Evolutionary conservation across 2,113 vertebrate species (phyloP), one percentile per base, ranked within the genome.

Genomic region (Equus quagga): DNA sequence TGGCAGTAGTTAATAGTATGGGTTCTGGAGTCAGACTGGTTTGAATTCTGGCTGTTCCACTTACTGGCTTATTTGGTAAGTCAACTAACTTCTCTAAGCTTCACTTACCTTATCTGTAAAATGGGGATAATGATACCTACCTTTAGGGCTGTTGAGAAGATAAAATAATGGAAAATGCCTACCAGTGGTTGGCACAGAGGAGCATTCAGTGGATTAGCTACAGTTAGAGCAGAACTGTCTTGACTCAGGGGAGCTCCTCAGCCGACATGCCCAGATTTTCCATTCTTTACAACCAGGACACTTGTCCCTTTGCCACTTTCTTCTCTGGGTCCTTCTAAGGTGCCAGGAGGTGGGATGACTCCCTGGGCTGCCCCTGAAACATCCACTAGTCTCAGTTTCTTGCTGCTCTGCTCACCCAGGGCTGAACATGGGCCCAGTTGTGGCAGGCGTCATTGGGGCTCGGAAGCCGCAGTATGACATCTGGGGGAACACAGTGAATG

Each of bases 401-500:
- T 83, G 36, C 70, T 92, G 12, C 67, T 96, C 21, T 97, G 41
- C 51, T 58, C 44, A 19, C 14, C 65, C 98, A 99, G 99, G 99
- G 93, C 98, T 99, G 97, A 99, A 99, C 98, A 99, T 99, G 92
- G 99, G 99, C 8, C 99, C 99, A 1, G 99, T 99, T 83, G 99
- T 99, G 58, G 99, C 99, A 6, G 99, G 99, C 5, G 99, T 99
- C 76, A 99, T 99, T 24, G 99, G 99, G 49, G 99, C 99, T 5
- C 99, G 99, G 88, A 99, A 99, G 91, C 99, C 99, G 0, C 99
- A 99, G 81, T 99, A 99, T 8, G 99, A 99, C 97, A 99, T 99
- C 67, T 99, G 99, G 99, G 99, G 99, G 78, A 99, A 99, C 99
- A 99, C 99, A 2, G 99, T 99, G 95, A 99, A 99, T 81, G 99